Percentiles rank a stretch among this genome's conserved stretches.
Conservation (phyloP, 2,113 vertebrate genomes). For the Procapra przewalskii region DNA sequence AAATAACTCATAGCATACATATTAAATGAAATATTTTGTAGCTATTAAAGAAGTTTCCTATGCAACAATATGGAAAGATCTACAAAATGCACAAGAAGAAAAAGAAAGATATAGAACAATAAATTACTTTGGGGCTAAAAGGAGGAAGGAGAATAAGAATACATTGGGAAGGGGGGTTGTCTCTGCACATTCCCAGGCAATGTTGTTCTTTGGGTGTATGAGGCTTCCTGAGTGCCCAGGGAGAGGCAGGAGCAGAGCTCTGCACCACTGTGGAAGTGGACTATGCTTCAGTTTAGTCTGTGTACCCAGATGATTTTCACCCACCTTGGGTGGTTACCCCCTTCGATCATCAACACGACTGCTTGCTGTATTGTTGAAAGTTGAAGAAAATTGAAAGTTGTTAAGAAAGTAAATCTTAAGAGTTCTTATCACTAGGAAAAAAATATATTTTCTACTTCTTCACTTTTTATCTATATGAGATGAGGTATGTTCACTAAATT, state of each 20-base stretch:
- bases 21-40: not conserved
- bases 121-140: not conserved
- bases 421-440: not conserved
- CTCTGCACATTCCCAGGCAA: not conserved
- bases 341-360: not conserved
- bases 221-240: not conserved
- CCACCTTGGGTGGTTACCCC: not conserved
- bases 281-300: not conserved
- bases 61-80: not conserved
- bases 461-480: not conserved
- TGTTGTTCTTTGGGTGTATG: not conserved
- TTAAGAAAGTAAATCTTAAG: not conserved
- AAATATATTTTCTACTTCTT: not conserved
- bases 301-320: not conserved
- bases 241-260: not conserved
- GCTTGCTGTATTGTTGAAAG: not conserved
- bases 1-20: not conserved
- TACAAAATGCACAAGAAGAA: not conserved
- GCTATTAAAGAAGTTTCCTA: not conserved
- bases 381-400: not conserved
- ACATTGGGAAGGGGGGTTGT: not conserved
- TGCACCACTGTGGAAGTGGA: not conserved
- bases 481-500: not conserved
- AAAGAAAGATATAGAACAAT: not conserved
- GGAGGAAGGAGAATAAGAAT: not conserved